These are phyloP conservation scores for Coendou prehensilis DNA, from an alignment of 2,797 vertebrate genomes.

Conservation along the genomic window DNA sequence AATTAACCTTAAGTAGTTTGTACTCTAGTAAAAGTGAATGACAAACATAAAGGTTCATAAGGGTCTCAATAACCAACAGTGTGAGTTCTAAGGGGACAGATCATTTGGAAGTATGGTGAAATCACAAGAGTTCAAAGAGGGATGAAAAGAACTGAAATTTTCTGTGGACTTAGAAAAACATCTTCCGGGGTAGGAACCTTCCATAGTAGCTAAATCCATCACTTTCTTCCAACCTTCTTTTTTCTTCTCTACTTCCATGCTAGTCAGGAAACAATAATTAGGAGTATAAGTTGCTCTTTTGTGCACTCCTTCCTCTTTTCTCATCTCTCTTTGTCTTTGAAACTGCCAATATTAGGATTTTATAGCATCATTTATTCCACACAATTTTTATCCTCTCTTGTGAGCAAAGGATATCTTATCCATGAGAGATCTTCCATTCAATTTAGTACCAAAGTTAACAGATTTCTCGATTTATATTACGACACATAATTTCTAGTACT, in stretches of 20 bases:
- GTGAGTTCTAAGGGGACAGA: neutral
- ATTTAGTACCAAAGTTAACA: conserved; percentile 60
- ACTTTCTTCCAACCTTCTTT: neutral
- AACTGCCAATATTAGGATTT: neutral
- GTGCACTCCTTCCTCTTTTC: neutral
- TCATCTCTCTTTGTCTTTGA: neutral
- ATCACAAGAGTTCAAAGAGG: neutral
- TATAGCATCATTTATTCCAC: neutral
- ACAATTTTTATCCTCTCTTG: neutral
- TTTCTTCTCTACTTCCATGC: neutral
- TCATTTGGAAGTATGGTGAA: neutral
- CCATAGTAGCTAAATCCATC: neutral
- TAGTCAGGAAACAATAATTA: neutral
- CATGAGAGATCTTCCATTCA: conserved; percentile 61
- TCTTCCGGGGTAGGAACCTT: neutral
- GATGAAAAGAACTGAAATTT: neutral
- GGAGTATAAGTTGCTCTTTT: neutral
- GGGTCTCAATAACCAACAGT: neutral
- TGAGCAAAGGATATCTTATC: conserved; percentile 65
- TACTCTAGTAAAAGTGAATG: neutral
- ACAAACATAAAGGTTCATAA: neutral
- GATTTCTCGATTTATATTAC: conserved; percentile 68
- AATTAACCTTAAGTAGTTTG: neutral
- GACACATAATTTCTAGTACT: conserved; percentile 65
- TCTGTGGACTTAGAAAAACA: neutral